Base-by-base conservation (phyloP, 1,140 invertebrate species). In the Drosophila oshimai region DNA sequence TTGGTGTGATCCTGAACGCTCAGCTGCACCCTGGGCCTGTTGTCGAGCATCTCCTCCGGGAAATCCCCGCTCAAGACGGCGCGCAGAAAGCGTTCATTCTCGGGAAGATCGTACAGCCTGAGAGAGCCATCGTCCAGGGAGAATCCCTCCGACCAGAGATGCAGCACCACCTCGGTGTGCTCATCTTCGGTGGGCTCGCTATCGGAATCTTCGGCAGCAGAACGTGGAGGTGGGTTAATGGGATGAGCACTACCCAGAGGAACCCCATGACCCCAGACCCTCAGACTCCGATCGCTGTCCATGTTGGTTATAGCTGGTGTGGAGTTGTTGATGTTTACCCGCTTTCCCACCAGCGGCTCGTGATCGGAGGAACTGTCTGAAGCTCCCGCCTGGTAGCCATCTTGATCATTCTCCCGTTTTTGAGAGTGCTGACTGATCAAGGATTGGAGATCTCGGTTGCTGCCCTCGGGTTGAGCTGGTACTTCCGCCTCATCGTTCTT, bases 131-230 rank as follows among this genome's bases (percentile, higher is more conserved):
- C 64, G 31, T 87, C 76, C 5, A 86, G 28, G 5, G 81, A 62
- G 36, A 86, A 86, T 0, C 81, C 81, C 20, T 86, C 81, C 10
- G 81, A 65, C 81, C 81, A 86, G 1, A 86, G 58, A 36, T 86
- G 81, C 15, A 86, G 26, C 24, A 77, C 62, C 5, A 86, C 73
- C 0, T 74, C 58, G 10, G 51, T 70, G 2, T 80, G 71, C 31
- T 80, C 75, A 4, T 36, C 65, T 4, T 84, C 72, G 3, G 50
- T 50, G 7, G 34, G 12, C 3, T 87, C 75, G 1, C 46, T 33
- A 0, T 78, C 80, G 6, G 71, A 64, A 3, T 87, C 75, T 24
- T 50, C 28, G 0, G n/a, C 28, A 0, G n/a, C 12, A 3, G 7
- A 13, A 0, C 50, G 31, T 0, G 75, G 72, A n/a, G 61, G 72